Evolutionary conservation across 2,113 vertebrate species (phyloP), one percentile per base, ranked within the genome.

Genomic region (Boleophthalmus pectinirostris): DNA sequence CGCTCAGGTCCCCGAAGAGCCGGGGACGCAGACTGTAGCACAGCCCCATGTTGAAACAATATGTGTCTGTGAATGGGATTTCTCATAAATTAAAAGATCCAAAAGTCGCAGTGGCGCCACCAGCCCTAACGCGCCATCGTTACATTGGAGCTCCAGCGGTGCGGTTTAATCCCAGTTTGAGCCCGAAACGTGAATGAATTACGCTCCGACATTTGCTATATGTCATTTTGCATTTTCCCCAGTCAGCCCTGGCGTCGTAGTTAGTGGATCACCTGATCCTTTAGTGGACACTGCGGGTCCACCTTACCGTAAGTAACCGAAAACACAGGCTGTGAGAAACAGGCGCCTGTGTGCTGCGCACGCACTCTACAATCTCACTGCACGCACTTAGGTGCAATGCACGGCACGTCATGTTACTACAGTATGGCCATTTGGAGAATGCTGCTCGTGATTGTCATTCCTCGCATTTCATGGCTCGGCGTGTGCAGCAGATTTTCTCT

Each of bases 11-110:
- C 71, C 96, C 95, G 87, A 97, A 97, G 83, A 98, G 94, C 91
- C 96, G 95, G 89, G 97, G 97, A 86, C 96, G 95, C 91, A 98
- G 89, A 82, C 96, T 98, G 91, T 98, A 96, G 90, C 97, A 98
- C 90, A 98, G 93, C 91, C 97, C 97, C 97, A 98, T 98, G 92
- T 91, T 93, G 89, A 89, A 87, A 88, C 83, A 87, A 72, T 80
- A 82, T 86, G 57, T 88, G 75, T 86, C 84, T 75, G 84, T 86
- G 79, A 90, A 89, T 88, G 84, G 80, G 84, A 85, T 89, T 87
- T 90, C 56, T 91, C 85, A 88, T 91, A 89, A 91, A 92, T 87
- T 86, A 89, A 86, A 86, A 80, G 46, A 84, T 82, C 72, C 77
- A 89, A 87, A 72, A 89, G 82, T 85, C 75, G 79, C 79, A 29